Percentiles rank a stretch among this genome's conserved stretches.
phyloP scores from a whole-genome alignment of 2,797 vertebrate genomes.

The Ispidina picta region DNA sequence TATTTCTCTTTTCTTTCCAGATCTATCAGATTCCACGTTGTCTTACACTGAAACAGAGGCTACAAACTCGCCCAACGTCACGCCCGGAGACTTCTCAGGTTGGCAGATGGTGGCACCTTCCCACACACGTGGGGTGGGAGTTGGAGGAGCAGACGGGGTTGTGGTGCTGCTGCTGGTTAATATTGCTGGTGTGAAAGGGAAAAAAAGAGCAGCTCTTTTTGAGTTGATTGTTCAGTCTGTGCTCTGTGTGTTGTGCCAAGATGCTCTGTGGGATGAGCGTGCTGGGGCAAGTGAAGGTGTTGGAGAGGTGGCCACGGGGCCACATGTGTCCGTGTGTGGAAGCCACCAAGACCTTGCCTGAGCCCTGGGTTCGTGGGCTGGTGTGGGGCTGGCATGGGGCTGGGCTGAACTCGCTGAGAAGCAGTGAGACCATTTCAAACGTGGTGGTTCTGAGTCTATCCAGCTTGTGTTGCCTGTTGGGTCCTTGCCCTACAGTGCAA shows the following conservation, averaged over 20 bases:
- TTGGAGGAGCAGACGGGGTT: fast-evolving
- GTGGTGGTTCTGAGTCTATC: neutral
- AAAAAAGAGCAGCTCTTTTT: fast-evolving
- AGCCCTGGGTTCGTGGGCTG: neutral
- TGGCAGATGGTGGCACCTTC: conserved; percentile 12
- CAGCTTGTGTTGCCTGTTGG: neutral
- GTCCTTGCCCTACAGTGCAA: neutral
- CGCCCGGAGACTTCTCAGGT: conserved; percentile 96
- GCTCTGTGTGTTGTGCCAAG: fast-evolving
- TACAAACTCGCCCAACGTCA: conserved; percentile 89
- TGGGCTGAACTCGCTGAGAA: fast-evolving
- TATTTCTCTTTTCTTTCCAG: conserved; percentile 50
- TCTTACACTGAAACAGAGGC: conserved; percentile 99
- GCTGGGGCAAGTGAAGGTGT: fast-evolving
- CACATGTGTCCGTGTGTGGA: fast-evolving
- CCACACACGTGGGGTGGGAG: fast-evolving
- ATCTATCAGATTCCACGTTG: conserved; percentile 98
- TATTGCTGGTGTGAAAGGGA: neutral
- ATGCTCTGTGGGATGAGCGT: neutral
- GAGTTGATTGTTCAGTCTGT: fast-evolving
- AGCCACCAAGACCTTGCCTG: fast-evolving
- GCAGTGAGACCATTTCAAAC: fast-evolving
- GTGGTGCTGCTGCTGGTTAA: neutral
- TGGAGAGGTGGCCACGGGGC: neutral
- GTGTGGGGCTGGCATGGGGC: neutral